Percentiles rank a stretch among this genome's conserved stretches.
These are phyloP conservation scores for Vollenhovia emeryi DNA, from an alignment of 1,140 invertebrate genomes.

Conservation along the genomic window DNA sequence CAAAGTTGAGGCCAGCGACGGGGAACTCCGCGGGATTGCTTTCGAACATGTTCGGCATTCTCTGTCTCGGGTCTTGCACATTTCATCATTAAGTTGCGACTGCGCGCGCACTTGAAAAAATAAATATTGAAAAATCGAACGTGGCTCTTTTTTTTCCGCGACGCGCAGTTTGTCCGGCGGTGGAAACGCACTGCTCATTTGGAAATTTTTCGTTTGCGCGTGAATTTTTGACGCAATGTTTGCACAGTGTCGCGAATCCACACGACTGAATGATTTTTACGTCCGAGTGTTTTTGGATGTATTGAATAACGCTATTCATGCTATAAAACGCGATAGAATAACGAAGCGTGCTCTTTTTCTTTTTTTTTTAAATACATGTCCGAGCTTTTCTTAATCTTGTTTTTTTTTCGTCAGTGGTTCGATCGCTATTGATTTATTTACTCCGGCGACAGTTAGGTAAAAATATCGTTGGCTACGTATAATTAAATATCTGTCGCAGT, in stretches of 20 bases:
- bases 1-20: conserved; percentile 64
- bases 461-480: conserved; percentile 31
- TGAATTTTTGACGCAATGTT: neutral
- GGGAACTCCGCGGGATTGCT: conserved; percentile 62
- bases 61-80: neutral
- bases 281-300: neutral
- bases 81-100: conserved; percentile 56
- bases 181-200: neutral
- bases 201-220: neutral
- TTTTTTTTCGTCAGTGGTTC: too few species aligned
- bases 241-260: neutral
- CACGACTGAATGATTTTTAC: neutral
- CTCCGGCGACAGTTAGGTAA: conserved; percentile 38
- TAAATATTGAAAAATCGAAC: neutral
- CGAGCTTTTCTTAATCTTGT: neutral
- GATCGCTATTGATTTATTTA: conserved; percentile 66
- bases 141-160: neutral
- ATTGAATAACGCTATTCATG: neutral
- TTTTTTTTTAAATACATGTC: neutral
- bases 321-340: neutral
- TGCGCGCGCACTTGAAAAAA: neutral
- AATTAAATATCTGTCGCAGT: too few species aligned
- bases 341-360: neutral
- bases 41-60: conserved; percentile 51
- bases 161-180: neutral